A percentile compares a stretch with the other conserved stretches of the same genome.
phyloP scores from a whole-genome alignment of 2,113 vertebrate genomes.

The Cottus gobio region DNA sequence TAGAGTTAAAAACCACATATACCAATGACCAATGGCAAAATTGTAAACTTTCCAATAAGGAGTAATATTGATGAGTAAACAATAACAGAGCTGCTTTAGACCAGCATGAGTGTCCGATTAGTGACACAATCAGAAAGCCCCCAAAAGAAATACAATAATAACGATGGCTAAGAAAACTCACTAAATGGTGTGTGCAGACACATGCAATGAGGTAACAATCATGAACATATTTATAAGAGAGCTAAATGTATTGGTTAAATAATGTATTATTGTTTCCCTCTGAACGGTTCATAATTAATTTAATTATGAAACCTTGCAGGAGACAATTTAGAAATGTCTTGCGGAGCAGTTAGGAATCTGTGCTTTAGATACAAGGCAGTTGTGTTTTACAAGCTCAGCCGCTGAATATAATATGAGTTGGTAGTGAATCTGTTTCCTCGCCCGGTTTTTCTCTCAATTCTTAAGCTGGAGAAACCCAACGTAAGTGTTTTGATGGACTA shows the following conservation, averaged over 20 bases:
- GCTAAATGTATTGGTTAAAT: neutral
- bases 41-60: neutral
- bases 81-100: neutral
- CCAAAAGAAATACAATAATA: neutral
- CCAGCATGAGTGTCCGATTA: neutral
- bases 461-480: neutral
- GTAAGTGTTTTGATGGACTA: conserved; percentile 17
- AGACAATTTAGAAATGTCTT: neutral
- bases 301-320: neutral
- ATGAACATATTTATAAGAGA: neutral
- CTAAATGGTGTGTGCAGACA: neutral
- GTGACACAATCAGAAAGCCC: neutral
- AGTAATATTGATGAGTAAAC: neutral
- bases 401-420: neutral
- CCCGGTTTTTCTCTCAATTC: neutral
- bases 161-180: neutral
- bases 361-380: neutral
- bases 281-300: neutral
- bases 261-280: neutral
- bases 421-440: conserved; percentile 1
- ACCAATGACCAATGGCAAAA: neutral
- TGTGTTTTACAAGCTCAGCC: conserved; percentile 1
- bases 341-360: neutral
- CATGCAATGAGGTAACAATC: neutral
- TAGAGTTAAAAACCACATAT: neutral